Evolutionary conservation across 1,140 invertebrate genomes (phyloP).

Genomic region (Drosophila sechellia): DNA sequence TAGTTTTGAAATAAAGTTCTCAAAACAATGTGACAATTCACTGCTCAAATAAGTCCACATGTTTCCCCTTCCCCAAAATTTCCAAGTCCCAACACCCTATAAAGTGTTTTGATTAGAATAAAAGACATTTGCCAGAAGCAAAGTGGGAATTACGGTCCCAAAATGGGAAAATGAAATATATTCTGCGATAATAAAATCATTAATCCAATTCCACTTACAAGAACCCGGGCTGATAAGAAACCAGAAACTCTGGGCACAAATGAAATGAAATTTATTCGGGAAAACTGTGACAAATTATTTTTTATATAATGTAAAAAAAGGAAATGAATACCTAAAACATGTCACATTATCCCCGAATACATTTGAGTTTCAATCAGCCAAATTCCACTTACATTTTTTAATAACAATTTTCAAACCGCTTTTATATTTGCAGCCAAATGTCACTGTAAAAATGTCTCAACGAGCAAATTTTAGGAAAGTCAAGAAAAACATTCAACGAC

Average conservation of each 20-base stretch:
- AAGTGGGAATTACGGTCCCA: slow-evolving; percentile 24
- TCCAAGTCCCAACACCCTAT: neutral
- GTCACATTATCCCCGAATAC: neutral
- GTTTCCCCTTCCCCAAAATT: neutral
- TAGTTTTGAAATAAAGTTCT: too few species aligned
- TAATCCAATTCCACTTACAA: slow-evolving; percentile 26
- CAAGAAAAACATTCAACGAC: slow-evolving; percentile 44
- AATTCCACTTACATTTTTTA: neutral
- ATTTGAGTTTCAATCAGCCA: neutral
- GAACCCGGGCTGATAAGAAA: slow-evolving; percentile 18
- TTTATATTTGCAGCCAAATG: slow-evolving; percentile 68
- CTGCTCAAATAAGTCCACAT: neutral
- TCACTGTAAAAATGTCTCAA: slow-evolving; percentile 76
- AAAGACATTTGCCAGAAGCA: slow-evolving; percentile 38
- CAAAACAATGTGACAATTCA: neutral
- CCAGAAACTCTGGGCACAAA: neutral
- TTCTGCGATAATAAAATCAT: slow-evolving; percentile 23
- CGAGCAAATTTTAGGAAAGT: slow-evolving; percentile 50
- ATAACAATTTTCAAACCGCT: slow-evolving; percentile 1
- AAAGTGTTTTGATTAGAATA: slow-evolving; percentile 1
- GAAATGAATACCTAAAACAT: neutral
- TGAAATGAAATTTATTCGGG: neutral
- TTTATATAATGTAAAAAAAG: neutral
- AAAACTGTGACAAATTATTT: neutral
- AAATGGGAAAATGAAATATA: slow-evolving; percentile 15